Conservation (phyloP, 2,888 invertebrate genomes). For the Myathropa florea region DNA sequence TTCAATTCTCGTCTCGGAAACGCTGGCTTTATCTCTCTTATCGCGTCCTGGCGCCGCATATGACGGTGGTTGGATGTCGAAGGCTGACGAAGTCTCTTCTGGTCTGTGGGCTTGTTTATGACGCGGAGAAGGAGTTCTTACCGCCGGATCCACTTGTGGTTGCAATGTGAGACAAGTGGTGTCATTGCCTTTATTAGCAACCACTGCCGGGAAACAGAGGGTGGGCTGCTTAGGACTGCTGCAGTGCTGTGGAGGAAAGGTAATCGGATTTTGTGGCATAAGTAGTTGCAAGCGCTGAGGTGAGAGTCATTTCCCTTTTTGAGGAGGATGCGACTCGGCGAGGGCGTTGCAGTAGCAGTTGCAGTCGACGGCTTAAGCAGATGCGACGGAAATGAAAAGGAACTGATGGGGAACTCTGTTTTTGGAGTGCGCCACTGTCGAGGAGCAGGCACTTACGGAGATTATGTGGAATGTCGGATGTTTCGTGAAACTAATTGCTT, state of each 20-base stretch:
- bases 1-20: neutral
- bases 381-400: conserved; percentile 41
- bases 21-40: neutral
- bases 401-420: neutral
- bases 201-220: conserved; percentile 33
- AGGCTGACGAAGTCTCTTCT: no score
- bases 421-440: neutral
- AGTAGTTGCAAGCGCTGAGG: conserved; percentile 45
- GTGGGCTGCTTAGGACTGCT: conserved; percentile 9
- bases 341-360: conserved; percentile 2
- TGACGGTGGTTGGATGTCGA: no score
- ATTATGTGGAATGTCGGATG: neutral
- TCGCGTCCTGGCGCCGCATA: neutral
- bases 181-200: conserved; percentile 58
- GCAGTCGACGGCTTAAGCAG: conserved; percentile 35
- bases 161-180: conserved; percentile 57
- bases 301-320: conserved; percentile 26
- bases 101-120: neutral
- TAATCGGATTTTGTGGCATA: conserved; percentile 61
- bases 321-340: neutral
- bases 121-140: neutral
- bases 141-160: neutral
- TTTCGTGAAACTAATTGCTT: neutral
- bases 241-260: conserved; percentile 25
- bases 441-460: neutral